Conservation (phyloP, 2,113 vertebrate species). For the Podilymbus podiceps region DNA sequence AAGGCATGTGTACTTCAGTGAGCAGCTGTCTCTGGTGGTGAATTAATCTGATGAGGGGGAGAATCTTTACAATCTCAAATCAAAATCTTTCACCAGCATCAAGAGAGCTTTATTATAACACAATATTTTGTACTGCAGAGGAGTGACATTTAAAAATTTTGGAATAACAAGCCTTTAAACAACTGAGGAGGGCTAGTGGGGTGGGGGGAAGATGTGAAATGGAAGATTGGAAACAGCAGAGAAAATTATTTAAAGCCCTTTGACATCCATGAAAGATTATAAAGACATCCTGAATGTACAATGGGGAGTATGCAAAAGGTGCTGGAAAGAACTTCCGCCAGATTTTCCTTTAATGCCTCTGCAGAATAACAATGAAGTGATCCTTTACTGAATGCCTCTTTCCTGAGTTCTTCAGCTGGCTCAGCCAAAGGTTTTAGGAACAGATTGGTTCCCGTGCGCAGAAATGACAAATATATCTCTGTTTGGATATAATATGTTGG, state of each 20-base stretch:
- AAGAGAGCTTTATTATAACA: conserved; percentile 38
- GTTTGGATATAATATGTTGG: neutral
- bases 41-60: neutral
- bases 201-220: neutral
- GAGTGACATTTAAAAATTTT: neutral
- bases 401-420: neutral
- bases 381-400: neutral
- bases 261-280: neutral
- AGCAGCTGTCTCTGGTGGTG: conserved; percentile 3
- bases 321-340: neutral
- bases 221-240: neutral
- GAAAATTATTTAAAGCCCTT: neutral
- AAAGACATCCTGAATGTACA: conserved; percentile 8
- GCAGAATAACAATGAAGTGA: neutral
- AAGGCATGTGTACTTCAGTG: neutral
- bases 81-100: conserved; percentile 42
- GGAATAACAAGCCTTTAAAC: neutral
- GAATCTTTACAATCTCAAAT: conserved; percentile 53
- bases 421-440: neutral
- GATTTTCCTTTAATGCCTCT: neutral
- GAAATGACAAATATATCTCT: neutral
- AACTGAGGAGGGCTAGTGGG: neutral
- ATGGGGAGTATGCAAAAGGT: neutral
- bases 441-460: neutral
- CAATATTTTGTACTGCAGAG: neutral